Base-by-base conservation (phyloP, 2,888 invertebrate genomes). In the Zootermopsis nevadensis region DNA sequence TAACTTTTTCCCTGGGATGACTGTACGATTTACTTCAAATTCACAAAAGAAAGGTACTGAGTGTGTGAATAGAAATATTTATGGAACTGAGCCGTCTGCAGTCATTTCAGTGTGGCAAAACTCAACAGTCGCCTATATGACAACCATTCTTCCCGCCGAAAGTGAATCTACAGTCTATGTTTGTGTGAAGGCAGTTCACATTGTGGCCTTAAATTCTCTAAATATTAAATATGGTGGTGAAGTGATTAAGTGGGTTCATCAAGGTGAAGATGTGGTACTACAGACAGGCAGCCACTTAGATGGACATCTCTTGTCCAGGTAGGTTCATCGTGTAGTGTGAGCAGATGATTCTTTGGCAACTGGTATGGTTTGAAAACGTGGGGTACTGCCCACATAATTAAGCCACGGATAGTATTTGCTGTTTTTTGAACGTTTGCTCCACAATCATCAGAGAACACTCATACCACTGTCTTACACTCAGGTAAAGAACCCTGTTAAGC, bases 231-330 rank as follows among this genome's bases (percentile, higher is more conserved):
- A 86, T 80, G 80, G 84, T 77, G 86, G 85, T 84, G 86, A 86
- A 77, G 86, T 86, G 77, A 86, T 85, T 38, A 86, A 86, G 83
- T 87, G 87, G 87, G 80, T 86, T 76, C 86, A 87, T 69, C 87
- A 86, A 82, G 86, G 86, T 83, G 85, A 84, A 74, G 80, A 82
- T 42, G 86, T 85, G 33, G 82, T 76, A 53, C 85, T 86, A 66
- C 60, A 77, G 81, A 84, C 60, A 60, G 27, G 12, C 60, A 60
- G 27, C 27, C 60, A 60, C 15, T 19, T 15, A 19, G 48, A 48
- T 19, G 19, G 19, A 48, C 19, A 48, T 48, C 48, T 15, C 48
- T 15, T 48, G 48, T 48, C 33, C 69, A 69, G 69, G 69, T 69
- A 69, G 22, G 69, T n/a, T 22, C 0, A 42, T 42, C 15, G 3